Conservation (phyloP, 1,140 invertebrate species). For the Drosophila kohkoa region DNA sequence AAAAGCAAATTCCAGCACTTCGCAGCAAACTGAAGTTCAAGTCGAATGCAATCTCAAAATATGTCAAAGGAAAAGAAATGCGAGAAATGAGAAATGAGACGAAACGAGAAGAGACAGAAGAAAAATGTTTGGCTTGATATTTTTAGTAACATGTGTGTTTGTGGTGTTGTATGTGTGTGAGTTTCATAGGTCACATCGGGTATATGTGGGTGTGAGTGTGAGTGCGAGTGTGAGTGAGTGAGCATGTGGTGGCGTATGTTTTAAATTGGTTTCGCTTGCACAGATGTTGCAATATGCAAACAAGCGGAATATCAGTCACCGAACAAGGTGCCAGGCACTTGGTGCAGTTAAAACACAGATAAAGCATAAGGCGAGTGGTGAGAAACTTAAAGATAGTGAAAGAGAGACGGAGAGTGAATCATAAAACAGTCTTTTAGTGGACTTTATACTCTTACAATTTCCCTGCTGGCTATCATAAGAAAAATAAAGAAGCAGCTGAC, state of each 20-base stretch:
- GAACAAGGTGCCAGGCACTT: slow-evolving; percentile 51
- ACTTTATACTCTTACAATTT: slow-evolving; percentile 14
- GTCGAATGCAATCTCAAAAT: slow-evolving; percentile 13
- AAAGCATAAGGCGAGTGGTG: background rate
- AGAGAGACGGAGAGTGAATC: slow-evolving; percentile 18
- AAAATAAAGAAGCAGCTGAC: slow-evolving; percentile 33
- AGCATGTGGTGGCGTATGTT: slow-evolving; percentile 72
- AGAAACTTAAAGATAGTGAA: background rate
- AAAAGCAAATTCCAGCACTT: slow-evolving; percentile 7
- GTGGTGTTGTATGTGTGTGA: slow-evolving; percentile 14
- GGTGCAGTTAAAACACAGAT: slow-evolving; percentile 13
- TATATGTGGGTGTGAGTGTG: slow-evolving; percentile 13
- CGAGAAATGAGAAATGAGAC: slow-evolving; percentile 10
- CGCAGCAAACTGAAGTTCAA: slow-evolving; percentile 40
- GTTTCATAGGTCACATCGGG: slow-evolving; percentile 31
- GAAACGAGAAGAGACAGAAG: slow-evolving; percentile 9
- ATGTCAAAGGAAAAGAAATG: slow-evolving; percentile 12
- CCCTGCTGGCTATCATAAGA: slow-evolving; percentile 7
- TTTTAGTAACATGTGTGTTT: slow-evolving; percentile 49
- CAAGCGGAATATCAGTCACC: slow-evolving; percentile 67
- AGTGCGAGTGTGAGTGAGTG: slow-evolving; percentile 11
- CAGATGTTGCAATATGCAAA: slow-evolving; percentile 81
- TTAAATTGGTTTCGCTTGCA: slow-evolving; percentile 74
- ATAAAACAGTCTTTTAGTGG: slow-evolving; percentile 19
- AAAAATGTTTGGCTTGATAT: slow-evolving; percentile 47